Evolutionary conservation across 2,113 vertebrate genomes (phyloP).

Genomic region (Myiagra hebetior): DNA sequence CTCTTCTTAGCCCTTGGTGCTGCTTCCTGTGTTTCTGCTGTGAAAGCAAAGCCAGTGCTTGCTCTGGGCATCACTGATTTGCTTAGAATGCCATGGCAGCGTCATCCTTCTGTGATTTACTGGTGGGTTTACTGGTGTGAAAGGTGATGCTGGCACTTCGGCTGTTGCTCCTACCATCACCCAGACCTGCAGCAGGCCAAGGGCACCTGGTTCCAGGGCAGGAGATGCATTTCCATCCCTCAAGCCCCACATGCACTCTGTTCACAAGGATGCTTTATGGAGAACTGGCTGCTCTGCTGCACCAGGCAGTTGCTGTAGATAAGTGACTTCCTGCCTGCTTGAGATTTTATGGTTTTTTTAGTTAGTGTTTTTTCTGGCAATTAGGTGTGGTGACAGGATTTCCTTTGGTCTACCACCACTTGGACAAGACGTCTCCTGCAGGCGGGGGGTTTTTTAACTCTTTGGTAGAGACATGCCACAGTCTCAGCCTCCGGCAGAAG

Average conservation of each 20-base stretch:
- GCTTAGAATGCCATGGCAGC: background rate
- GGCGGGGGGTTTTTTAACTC: background rate
- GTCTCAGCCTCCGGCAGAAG: background rate
- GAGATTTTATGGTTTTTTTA: background rate
- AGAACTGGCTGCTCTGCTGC: background rate
- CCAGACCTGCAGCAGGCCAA: background rate
- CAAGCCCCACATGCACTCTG: accelerated
- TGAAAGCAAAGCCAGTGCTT: background rate
- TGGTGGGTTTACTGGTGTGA: background rate
- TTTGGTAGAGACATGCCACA: accelerated
- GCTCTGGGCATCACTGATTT: background rate
- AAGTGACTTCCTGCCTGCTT: constrained; percentile 21
- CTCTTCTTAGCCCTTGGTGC: constrained; percentile 18
- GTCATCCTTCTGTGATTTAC: background rate
- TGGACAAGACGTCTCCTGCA: constrained; percentile 18
- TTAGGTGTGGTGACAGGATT: constrained; percentile 64
- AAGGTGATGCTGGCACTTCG: background rate
- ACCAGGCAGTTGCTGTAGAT: background rate
- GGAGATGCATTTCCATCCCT: background rate
- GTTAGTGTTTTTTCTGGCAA: background rate
- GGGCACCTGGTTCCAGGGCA: background rate
- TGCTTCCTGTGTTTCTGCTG: background rate
- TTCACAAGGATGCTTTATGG: background rate
- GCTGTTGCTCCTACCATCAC: background rate
- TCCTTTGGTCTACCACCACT: constrained; percentile 31